These are phyloP conservation scores for Neotoma lepida DNA, from an alignment of 2,113 vertebrate genomes.

Conservation along the genomic window DNA sequence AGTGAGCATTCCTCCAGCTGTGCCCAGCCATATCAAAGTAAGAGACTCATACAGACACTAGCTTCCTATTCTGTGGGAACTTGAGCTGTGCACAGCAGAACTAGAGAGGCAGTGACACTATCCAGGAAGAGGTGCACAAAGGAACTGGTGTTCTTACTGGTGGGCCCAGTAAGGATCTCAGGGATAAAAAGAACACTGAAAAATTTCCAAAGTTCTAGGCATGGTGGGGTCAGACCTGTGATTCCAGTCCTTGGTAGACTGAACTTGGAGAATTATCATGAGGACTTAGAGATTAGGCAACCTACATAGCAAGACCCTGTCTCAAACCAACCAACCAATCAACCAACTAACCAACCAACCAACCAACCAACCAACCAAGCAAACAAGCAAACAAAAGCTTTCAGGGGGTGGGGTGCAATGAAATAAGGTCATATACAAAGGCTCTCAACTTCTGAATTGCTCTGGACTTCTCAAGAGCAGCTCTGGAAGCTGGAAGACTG, in stretches of 20 bases:
- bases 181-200: slow-evolving; percentile 7
- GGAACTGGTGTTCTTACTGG: not conserved
- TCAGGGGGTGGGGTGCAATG: no score
- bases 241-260: not conserved
- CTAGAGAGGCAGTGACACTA: not conserved
- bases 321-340: not conserved
- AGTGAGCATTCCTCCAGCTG: not conserved
- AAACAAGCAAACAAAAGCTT: not conserved
- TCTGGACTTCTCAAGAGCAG: slow-evolving; percentile 5
- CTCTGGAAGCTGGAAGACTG: not conserved
- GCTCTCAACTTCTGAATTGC: not conserved
- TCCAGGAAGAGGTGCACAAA: not conserved
- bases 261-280: not conserved
- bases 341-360: not conserved
- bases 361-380: not conserved
- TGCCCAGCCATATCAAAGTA: not conserved
- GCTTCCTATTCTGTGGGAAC: not conserved
- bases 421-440: slow-evolving; percentile 24
- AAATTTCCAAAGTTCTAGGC: not conserved
- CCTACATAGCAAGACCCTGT: not conserved
- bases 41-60: not conserved
- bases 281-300: not conserved
- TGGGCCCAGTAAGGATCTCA: not conserved
- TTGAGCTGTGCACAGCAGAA: not conserved
- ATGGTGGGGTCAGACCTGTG: not conserved